A percentile compares a stretch with the other conserved stretches of the same genome.
Evolutionary conservation across 2,888 invertebrate species (phyloP).

Genomic region (Plagodis dolabraria): DNA sequence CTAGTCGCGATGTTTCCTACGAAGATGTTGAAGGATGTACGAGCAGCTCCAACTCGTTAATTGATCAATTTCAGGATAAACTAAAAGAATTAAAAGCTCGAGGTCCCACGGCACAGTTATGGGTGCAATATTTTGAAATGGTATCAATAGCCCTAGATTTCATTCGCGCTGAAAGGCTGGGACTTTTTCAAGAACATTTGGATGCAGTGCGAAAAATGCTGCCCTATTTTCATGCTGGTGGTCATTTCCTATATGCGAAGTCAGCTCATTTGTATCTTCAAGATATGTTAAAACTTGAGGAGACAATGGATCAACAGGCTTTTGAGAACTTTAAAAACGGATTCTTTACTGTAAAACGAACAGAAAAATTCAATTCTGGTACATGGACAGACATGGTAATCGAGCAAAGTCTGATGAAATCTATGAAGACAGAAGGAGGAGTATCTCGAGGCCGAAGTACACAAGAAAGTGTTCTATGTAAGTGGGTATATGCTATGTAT

Average conservation of each 20-base stretch:
- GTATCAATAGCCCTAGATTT: constrained; percentile 47
- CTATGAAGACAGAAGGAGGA: constrained; percentile 61
- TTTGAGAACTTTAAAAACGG: background rate
- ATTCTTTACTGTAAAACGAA: constrained; percentile 41
- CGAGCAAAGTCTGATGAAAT: constrained; percentile 48
- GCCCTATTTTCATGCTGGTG: constrained; percentile 53
- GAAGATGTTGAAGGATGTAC: constrained; percentile 1
- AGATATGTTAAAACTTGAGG: constrained; percentile 44
- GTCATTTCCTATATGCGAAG: constrained; percentile 52
- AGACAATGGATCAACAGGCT: constrained; percentile 32
- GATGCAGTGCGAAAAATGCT: constrained; percentile 48
- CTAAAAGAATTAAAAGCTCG: constrained; percentile 7
- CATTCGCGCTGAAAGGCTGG: constrained; percentile 45
- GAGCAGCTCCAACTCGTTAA: background rate
- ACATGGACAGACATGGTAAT: constrained; percentile 60
- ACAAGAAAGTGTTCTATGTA: constrained; percentile 56
- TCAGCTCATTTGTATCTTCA: constrained; percentile 44
- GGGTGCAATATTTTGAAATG: constrained; percentile 55
- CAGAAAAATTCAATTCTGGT: constrained; percentile 59
- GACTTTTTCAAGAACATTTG: constrained; percentile 44
- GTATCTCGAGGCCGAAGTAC: constrained; percentile 60
- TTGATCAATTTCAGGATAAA: background rate
- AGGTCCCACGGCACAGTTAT: constrained; percentile 49
- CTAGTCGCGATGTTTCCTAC: constrained; percentile 15
- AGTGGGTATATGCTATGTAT: constrained; percentile 34